Base-by-base conservation (phyloP, 1,140 invertebrate species). In the Zaprionus camerounensis region DNA sequence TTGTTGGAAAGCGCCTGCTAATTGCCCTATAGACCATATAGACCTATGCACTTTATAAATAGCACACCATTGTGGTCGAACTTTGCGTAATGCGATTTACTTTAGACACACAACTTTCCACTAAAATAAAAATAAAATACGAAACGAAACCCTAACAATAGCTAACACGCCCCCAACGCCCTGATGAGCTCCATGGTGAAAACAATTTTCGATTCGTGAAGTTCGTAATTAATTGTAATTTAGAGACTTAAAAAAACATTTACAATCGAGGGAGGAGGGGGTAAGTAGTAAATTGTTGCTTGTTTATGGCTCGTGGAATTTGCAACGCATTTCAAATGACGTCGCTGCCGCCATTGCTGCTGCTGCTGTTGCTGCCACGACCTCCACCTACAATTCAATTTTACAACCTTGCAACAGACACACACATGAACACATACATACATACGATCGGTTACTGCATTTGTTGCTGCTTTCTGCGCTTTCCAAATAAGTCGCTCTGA, bases 301-400 rank as follows among this genome's bases (percentile, higher is more conserved):
- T 66, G 69, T 72, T 82, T 80, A 79, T 80, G 81, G 61, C 73
- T 80, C 62, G 49, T 44, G 78, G 65, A 86, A 86, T 87, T 86
- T 38, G 79, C 80, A 76, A 73, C 75, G 75, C 70, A 67, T 73
- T 76, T 71, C n/a, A 51, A 22, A 24, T 24, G 38, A 22, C 20
- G 46, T 12, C 24, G 69, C 46, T 51, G 55, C 61, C 36, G 53
- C 13, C 34, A 24, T 51, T 58, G 31, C 26, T n/a, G 17, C 62
- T 17, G 49, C 38, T n/a, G 34, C 59, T 68, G 62, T 55, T 41
- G 63, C 51, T 67, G 62, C 38, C 69, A 53, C 69, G 82, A 72
- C 80, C 83, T 83, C 84, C 84, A 81, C 83, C 83, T 88, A 88
- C 83, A 81, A 78, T 84, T 83, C 49, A 80, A 88, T 84, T 82